These are phyloP conservation scores for Delichon dasypus DNA, from an alignment of 2,797 vertebrate genomes.

Conservation along the genomic window DNA sequence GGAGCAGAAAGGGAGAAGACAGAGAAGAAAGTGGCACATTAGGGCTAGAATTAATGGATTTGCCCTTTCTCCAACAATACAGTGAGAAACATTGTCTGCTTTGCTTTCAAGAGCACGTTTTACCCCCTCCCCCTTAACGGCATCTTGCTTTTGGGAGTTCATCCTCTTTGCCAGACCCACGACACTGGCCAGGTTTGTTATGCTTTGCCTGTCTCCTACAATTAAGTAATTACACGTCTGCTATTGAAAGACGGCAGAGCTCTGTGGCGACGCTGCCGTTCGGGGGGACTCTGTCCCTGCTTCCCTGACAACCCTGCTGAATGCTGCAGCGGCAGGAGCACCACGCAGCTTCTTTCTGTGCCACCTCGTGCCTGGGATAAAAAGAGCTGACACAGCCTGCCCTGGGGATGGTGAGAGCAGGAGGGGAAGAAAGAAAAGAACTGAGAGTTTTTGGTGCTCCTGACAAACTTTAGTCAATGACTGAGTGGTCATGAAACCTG, in stretches of 20 bases:
- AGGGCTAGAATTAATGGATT: background rate
- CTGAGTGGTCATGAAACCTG: background rate
- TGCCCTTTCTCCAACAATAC: constrained; percentile 21
- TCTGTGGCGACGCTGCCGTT: background rate
- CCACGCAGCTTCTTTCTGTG: background rate
- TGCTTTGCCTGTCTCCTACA: constrained; percentile 47
- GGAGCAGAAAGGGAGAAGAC: background rate
- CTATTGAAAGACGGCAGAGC: constrained; percentile 16
- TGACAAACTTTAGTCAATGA: background rate
- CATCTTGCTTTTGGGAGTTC: constrained; percentile 9
- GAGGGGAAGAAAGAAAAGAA: background rate
- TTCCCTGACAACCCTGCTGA: constrained; percentile 13
- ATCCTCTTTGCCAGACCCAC: constrained; percentile 11
- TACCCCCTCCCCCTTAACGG: background rate
- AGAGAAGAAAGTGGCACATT: background rate
- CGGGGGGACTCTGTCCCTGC: background rate
- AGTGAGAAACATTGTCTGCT: background rate
- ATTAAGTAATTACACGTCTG: constrained; percentile 53
- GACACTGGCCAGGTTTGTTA: constrained; percentile 6
- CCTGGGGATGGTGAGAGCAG: too few species aligned
- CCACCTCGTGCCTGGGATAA: background rate
- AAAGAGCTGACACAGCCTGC: background rate
- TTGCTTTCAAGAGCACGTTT: constrained; percentile 9
- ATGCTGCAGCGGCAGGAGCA: background rate
- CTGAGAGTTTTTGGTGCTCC: background rate